Base-by-base conservation (phyloP, 92 coral and sea anemone species). In the Bergia sp. region DNA sequence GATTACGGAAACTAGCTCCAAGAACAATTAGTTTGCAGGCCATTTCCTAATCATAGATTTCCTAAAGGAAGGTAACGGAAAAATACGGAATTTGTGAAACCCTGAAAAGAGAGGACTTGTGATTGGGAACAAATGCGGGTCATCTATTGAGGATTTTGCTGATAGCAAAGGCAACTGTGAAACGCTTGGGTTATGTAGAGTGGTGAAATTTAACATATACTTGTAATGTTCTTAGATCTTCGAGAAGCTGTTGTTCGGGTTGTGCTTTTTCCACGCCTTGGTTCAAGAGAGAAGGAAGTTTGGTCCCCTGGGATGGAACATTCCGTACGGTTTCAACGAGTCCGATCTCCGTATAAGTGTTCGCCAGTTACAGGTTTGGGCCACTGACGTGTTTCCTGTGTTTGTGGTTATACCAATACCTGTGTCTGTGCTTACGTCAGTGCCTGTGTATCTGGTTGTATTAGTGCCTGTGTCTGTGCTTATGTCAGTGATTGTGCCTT, bases 291-390 rank as follows among this genome's bases (percentile, higher is more conserved):
- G 99, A 41, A 93, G 99, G 72, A 97, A 97, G 88, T 97, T 97
- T 86, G 99, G 99, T 29, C 99, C 99, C 7, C 93, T 97, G 29
- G 99, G 99, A 8, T 97, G 99, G 99, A 97, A 97, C 92, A 97
- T 97, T 42, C 98, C 99, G n/a, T 97, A 97, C 77, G 99, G 99
- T 57, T 97, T 97, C 88, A 97, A 97, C 93, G 99, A 97, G 90
- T 97, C 99, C 44, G 99, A 97, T 87, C 57, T 97, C 6, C 93
- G 99, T 37, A 97, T 97, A 88, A 97, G 99, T 79, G 99, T 97
- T 37, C 91, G 99, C 37, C 99, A 97, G 86, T 90, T 97, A 39
- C 98, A 97, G 99, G 99, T 97, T 86, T 9, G 74, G 50, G 1
- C 3, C 64, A 77, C 73, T 85, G 47, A n/a, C 11, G 9, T 36